These are phyloP conservation scores for Erythrocebus patas DNA, from an alignment of 2,113 vertebrate species.

Conservation along the genomic window DNA sequence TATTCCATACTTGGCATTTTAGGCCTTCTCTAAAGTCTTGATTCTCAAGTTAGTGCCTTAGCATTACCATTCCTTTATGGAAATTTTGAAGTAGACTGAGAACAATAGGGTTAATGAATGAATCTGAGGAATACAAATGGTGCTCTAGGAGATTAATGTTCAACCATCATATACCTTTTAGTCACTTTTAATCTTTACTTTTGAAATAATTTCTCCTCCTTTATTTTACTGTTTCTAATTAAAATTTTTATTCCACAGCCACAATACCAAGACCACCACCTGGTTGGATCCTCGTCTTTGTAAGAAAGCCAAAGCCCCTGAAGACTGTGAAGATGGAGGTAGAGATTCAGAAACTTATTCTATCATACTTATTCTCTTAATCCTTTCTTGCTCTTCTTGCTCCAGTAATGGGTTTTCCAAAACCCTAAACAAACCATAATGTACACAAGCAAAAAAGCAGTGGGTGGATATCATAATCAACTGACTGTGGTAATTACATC, in stretches of 20 bases:
- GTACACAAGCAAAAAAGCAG: background rate
- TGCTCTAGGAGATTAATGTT: background rate
- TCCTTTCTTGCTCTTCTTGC: background rate
- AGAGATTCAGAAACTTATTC: slow-evolving; percentile 57
- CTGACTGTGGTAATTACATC: background rate
- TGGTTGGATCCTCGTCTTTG: slow-evolving; percentile 99
- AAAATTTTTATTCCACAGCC: slow-evolving; percentile 84
- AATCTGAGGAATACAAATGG: background rate
- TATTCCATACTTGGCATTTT: background rate
- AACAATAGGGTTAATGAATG: background rate
- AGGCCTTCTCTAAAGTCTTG: slow-evolving; percentile 17
- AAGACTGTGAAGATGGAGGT: slow-evolving; percentile 99
- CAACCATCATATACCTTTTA: background rate
- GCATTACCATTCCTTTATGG: slow-evolving; percentile 20
- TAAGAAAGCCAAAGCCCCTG: slow-evolving; percentile 97
- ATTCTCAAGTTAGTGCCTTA: background rate
- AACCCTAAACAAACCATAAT: background rate
- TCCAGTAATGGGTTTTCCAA: slow-evolving; percentile 37
- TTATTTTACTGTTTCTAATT: slow-evolving; percentile 50
- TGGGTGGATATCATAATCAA: background rate
- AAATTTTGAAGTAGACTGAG: slow-evolving; percentile 24
- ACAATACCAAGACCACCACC: slow-evolving; percentile 98
- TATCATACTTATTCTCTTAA: background rate
- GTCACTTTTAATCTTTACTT: slow-evolving; percentile 33
- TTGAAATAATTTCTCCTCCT: slow-evolving; percentile 8